Conservation (phyloP, 2,888 invertebrate genomes). For the Drosophila meridionalis region DNA sequence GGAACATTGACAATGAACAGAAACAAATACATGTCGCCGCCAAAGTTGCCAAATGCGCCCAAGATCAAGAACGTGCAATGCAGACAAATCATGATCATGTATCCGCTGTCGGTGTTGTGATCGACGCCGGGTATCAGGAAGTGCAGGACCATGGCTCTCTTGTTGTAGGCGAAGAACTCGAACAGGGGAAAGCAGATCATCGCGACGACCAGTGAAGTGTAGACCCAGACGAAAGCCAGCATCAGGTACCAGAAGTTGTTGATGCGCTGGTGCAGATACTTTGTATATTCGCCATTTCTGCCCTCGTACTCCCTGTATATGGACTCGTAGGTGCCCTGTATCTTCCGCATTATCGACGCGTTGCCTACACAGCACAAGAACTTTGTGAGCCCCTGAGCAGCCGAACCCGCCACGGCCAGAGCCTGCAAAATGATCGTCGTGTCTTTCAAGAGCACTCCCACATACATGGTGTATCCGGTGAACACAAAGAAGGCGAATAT, state of each 20-base stretch:
- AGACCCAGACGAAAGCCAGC: conserved; percentile 37
- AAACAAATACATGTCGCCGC: conserved; percentile 72
- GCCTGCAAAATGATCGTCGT: conserved; percentile 64
- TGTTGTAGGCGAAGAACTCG: conserved; percentile 16
- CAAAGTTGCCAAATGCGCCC: conserved; percentile 73
- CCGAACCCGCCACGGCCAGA: conserved; percentile 56
- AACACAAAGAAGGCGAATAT: conserved; percentile 47
- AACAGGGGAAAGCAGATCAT: conserved; percentile 53
- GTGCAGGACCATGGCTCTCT: conserved; percentile 64
- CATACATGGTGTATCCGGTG: conserved; percentile 68
- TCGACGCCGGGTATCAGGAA: conserved; percentile 68
- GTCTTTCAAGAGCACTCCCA: conserved; percentile 55
- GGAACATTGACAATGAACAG: conserved; percentile 65
- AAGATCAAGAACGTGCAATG: conserved; percentile 48
- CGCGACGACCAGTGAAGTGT: neutral
- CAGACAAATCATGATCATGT: conserved; percentile 30
- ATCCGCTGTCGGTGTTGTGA: conserved; percentile 45
- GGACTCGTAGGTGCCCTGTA: conserved; percentile 39
- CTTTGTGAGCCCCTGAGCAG: conserved; percentile 54
- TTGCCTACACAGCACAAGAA: conserved; percentile 27
- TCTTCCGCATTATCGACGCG: conserved; percentile 24
- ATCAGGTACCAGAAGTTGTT: conserved; percentile 41
- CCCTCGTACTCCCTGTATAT: conserved; percentile 64
- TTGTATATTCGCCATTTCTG: conserved; percentile 41
- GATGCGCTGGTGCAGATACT: conserved; percentile 45